phyloP scores from a whole-genome alignment of 2,888 invertebrate species.

The Griposia aprilina region DNA sequence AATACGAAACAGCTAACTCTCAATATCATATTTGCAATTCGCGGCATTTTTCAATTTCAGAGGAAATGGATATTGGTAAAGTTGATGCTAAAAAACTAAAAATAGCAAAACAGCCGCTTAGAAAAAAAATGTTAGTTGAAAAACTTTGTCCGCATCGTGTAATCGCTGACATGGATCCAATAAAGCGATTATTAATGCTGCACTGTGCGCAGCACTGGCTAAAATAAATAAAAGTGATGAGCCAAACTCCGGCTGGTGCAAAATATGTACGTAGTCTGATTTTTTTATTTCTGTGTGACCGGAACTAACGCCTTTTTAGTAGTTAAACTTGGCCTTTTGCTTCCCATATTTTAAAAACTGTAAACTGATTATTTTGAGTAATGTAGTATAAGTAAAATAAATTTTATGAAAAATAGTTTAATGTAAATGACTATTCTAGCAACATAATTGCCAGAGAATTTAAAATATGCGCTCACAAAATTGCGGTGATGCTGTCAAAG shows the following conservation, averaged over 20 bases:
- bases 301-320: background rate
- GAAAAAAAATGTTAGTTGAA: conserved; percentile 11
- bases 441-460: background rate
- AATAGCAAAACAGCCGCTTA: conserved; percentile 2
- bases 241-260: background rate
- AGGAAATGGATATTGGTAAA: conserved; percentile 11
- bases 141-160: conserved; percentile 12
- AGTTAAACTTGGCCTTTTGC: background rate
- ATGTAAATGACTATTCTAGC: background rate
- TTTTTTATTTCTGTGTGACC: background rate
- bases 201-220: background rate
- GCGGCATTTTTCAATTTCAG: conserved; percentile 44
- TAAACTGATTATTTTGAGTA: no score
- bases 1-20: conserved; percentile 7
- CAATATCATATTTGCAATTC: conserved; percentile 8
- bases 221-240: background rate
- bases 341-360: background rate
- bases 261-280: background rate
- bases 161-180: conserved; percentile 27
- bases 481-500: background rate
- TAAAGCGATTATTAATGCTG: conserved; percentile 37
- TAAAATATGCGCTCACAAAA: background rate
- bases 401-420: background rate
- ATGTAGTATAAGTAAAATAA: background rate
- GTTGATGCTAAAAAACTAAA: conserved; percentile 26